Evolutionary conservation across 2,113 vertebrate genomes (phyloP).

Genomic region (Planiliza haematocheilus): DNA sequence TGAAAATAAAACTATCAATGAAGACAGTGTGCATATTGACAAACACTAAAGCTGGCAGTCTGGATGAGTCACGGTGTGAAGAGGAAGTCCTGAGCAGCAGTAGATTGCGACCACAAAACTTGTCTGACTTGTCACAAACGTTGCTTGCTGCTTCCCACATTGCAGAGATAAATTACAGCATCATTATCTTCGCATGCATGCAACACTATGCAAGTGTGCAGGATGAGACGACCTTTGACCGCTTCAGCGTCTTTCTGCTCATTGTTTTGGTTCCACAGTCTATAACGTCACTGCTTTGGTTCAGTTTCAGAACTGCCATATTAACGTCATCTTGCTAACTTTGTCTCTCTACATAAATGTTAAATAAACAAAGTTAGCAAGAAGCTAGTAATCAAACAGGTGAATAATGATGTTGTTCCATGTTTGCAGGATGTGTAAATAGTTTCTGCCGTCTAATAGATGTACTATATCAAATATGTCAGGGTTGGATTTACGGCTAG

Average conservation of each 20-base stretch:
- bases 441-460: too few relatives aligned
- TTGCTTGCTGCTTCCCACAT: background rate
- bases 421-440: too few relatives aligned
- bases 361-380: conserved; percentile 2
- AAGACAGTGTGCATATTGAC: conserved; percentile 1
- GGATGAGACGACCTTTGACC: too few relatives aligned
- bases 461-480: too few relatives aligned
- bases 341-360: background rate
- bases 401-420: too few relatives aligned
- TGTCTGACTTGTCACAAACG: conserved; percentile 17
- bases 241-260: too few relatives aligned
- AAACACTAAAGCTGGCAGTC: background rate
- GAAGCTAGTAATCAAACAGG: too few relatives aligned
- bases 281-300: background rate
- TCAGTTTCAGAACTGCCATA: background rate
- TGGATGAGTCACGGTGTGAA: conserved; percentile 16
- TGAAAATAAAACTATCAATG: background rate
- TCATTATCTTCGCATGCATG: background rate
- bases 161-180: conserved; percentile 6
- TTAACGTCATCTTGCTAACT: background rate
- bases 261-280: too few relatives aligned
- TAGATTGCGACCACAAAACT: conserved; percentile 58
- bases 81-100: conserved; percentile 59
- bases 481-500: too few relatives aligned
- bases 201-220: background rate